Evolutionary conservation across 2,888 invertebrate genomes (phyloP).

Genomic region (Venustoraphidia nigricollis): DNA sequence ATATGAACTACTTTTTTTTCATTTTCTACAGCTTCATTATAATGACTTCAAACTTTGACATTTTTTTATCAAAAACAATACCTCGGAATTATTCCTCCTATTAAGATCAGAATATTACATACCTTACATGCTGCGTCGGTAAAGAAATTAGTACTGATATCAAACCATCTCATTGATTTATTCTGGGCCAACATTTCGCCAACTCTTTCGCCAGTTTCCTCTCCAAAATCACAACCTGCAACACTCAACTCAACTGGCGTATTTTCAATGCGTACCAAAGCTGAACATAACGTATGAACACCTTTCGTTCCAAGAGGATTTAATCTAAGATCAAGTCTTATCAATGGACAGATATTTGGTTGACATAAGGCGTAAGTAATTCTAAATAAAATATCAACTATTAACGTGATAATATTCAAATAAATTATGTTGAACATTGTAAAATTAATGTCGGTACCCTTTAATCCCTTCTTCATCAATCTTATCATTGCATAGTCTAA

Average conservation of each 20-base stretch:
- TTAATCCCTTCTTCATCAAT: constrained; percentile 37
- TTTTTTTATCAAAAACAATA: no score
- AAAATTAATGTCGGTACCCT: constrained; percentile 13
- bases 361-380: constrained; percentile 22
- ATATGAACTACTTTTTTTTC: no score
- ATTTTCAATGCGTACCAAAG: constrained; percentile 36
- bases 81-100: no score
- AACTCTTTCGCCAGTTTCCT: constrained; percentile 35
- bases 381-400: neutral
- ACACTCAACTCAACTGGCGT: constrained; percentile 38
- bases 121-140: constrained; percentile 36
- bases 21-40: no score
- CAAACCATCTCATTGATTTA: constrained; percentile 33
- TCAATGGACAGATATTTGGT: constrained; percentile 19
- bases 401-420: no score
- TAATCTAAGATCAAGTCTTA: constrained; percentile 35
- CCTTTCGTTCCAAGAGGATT: constrained; percentile 45
- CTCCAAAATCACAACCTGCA: constrained; percentile 36
- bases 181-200: constrained; percentile 38
- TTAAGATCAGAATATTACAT: neutral
- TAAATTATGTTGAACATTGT: no score
- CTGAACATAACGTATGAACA: constrained; percentile 39
- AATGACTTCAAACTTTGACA: no score
- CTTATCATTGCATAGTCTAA: constrained; percentile 38
- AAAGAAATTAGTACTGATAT: constrained; percentile 41